Percentiles rank a stretch among this genome's conserved stretches.
Conservation (phyloP, 2,113 vertebrate genomes). For the Gallinago undulata region DNA sequence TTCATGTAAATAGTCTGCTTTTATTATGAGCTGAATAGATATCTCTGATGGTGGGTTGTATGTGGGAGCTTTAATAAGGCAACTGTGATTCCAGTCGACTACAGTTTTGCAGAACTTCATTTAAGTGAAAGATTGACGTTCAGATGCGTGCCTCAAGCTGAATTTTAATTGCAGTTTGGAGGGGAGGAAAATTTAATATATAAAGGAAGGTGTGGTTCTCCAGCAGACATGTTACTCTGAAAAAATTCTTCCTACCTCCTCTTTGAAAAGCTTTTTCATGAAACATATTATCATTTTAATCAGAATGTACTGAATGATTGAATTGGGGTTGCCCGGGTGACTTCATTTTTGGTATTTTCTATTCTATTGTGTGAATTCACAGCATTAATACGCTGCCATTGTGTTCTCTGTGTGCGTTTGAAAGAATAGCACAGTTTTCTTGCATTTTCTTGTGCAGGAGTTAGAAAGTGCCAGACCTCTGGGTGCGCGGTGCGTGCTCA, state of each 20-base stretch:
- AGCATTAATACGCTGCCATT: background rate
- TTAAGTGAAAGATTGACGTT: background rate
- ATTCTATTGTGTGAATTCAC: background rate
- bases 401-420: background rate
- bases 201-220: background rate
- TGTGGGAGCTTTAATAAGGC: background rate
- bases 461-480: background rate
- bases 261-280: background rate
- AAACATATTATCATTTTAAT: background rate
- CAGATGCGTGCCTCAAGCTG: background rate
- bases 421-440: background rate
- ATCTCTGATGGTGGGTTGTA: background rate
- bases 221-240: background rate
- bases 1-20: background rate
- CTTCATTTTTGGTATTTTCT: background rate
- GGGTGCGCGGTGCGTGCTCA: background rate
- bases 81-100: background rate
- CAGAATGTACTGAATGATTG: background rate
- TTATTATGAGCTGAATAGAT: background rate
- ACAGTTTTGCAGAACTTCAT: background rate
- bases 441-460: background rate
- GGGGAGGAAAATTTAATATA: background rate
- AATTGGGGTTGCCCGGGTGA: background rate
- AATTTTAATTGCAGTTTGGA: background rate
- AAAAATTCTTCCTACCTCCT: background rate